These are phyloP conservation scores for Periphyllus acericola DNA, from an alignment of 2,888 invertebrate genomes.

Conservation along the genomic window DNA sequence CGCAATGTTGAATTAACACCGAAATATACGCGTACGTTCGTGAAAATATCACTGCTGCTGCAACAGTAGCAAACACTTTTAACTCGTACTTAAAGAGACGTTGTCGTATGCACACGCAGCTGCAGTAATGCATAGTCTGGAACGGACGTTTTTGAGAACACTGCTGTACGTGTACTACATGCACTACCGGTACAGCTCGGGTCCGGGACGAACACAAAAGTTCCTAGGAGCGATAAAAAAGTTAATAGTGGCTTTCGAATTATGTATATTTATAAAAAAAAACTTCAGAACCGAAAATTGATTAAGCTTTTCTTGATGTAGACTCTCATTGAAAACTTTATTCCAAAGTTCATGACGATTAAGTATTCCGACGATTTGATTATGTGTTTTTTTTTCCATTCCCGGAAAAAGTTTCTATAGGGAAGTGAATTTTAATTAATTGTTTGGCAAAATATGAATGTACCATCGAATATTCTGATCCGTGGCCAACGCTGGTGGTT, in stretches of 20 bases:
- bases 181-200: background rate
- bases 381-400: background rate
- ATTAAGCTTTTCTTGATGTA: conserved; percentile 24
- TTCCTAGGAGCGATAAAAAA: conserved; percentile 11
- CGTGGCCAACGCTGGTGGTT: background rate
- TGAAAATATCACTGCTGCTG: too few relatives aligned
- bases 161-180: too few relatives aligned
- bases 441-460: background rate
- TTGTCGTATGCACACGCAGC: background rate
- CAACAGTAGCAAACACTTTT: background rate
- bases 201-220: conserved; percentile 4
- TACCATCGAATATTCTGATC: conserved; percentile 17
- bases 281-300: conserved; percentile 28
- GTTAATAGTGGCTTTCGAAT: conserved; percentile 42
- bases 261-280: conserved; percentile 39
- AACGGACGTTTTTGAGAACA: conserved; percentile 40
- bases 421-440: conserved; percentile 35
- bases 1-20: conserved; percentile 9
- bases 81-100: background rate
- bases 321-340: conserved; percentile 23
- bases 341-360: conserved; percentile 25
- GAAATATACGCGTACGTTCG: background rate
- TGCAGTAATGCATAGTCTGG: background rate
- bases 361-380: conserved; percentile 27
- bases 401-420: background rate